Base-by-base conservation (phyloP, 1,140 invertebrate genomes). In the Cotesia vestalis region DNA sequence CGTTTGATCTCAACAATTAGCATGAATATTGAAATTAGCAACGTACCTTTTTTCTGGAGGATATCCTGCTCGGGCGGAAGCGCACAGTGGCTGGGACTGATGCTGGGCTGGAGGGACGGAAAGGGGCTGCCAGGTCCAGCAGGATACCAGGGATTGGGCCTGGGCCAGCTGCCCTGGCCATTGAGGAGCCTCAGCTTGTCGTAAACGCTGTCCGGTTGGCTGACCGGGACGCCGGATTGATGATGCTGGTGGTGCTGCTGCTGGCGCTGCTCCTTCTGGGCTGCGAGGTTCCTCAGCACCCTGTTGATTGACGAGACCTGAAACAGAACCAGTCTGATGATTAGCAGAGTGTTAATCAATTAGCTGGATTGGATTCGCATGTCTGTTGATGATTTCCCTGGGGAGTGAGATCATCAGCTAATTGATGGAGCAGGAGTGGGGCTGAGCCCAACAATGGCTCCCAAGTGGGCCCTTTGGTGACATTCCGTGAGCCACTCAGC, bases 271-370 rank as follows among this genome's bases (percentile, higher is more conserved):
- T 96, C 94, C 78, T 96, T 98, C 83, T 97, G 95, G 4, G 95
- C 94, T 0, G 96, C 94, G 68, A 99, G 89, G 86, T 98, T 98
- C 55, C 97, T 90, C 73, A 99, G 88, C n/a, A 99, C 97, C 75
- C 97, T 93, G 88, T 98, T 98, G 78, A 98, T 99, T n/a, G 96
- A 98, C 5, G 97, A 99, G 53, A 98, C 96, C 96, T 98, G 87
- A 52, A 36, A 69, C 60, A 72, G 8, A 4, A 14, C 12, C 27
- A 46, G 12, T n/a, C 8, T 64, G 17, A 36, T 55, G 61, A 61
- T 38, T 20, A 27, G 27, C 27, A 27, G 27, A 59, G 34, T 52
- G 64, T 59, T 2, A 57, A 71, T 59, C 1, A 27, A 27, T 27
- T 2, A 27, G 1, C 27, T 27, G 27, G 27, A 27, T 27, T 27